Conservation (phyloP, 2,888 invertebrate species). For the Heliconius erato region DNA sequence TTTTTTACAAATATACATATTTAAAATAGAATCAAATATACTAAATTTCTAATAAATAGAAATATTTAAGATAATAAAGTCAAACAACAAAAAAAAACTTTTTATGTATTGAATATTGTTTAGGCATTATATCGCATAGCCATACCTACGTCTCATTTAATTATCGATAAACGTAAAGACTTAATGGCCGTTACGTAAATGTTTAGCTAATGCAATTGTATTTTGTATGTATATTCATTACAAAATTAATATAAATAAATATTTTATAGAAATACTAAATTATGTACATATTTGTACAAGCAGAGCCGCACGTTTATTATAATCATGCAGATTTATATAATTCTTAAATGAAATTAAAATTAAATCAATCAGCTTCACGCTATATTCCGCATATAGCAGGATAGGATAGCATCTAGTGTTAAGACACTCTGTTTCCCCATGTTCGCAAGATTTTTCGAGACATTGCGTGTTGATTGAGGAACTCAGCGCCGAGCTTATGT, state of each 20-base stretch:
- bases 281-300: slow-evolving; percentile 13
- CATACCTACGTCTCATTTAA: background rate
- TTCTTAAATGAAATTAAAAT: background rate
- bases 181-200: slow-evolving; percentile 9
- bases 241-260: slow-evolving; percentile 1
- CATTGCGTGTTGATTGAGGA: too few species aligned
- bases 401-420: too few species aligned
- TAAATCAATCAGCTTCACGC: too few species aligned
- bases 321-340: background rate
- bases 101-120: background rate
- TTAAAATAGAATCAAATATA: background rate
- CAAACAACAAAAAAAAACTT: background rate
- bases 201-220: background rate
- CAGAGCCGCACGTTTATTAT: background rate
- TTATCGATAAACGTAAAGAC: slow-evolving; percentile 8
- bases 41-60: background rate
- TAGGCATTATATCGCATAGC: background rate
- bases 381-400: too few species aligned
- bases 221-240: slow-evolving; percentile 10
- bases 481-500: too few species aligned
- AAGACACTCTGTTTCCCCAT: too few species aligned
- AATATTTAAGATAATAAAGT: background rate
- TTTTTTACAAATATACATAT: background rate
- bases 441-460: too few species aligned
- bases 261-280: background rate